phyloP scores from a whole-genome alignment of 2,888 invertebrate genomes.

The Odontomyia ornata region DNA sequence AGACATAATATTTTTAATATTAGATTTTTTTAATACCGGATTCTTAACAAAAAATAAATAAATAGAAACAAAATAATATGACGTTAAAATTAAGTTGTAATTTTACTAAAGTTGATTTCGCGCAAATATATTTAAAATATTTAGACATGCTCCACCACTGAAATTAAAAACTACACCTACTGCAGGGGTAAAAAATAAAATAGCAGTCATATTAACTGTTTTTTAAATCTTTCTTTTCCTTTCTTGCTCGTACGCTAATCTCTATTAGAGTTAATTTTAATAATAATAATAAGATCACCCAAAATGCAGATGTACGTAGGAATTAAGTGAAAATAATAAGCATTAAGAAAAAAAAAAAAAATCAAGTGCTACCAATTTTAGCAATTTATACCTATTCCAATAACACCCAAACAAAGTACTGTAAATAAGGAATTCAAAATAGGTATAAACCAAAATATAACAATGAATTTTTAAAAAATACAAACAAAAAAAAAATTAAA shows the following conservation, averaged over 20 bases:
- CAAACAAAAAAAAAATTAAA: too few relatives aligned
- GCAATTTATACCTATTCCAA: slow-evolving; percentile 43
- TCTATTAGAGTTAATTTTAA: too few relatives aligned
- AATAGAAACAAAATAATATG: not conserved
- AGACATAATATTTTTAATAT: slow-evolving; percentile 3
- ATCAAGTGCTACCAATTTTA: slow-evolving; percentile 45
- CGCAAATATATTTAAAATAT: not conserved
- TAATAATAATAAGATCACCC: too few relatives aligned
- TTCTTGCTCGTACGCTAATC: too few relatives aligned
- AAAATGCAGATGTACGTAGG: not conserved
- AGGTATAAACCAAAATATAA: slow-evolving; percentile 37
- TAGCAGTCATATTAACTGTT: slow-evolving; percentile 4
- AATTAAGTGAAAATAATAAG: slow-evolving; percentile 5
- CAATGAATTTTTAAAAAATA: not conserved
- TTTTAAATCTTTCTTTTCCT: not conserved
- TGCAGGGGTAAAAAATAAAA: slow-evolving; percentile 34
- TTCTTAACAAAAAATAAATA: not conserved
- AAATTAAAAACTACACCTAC: not conserved
- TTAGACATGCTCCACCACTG: not conserved
- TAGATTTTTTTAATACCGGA: slow-evolving; percentile 2
- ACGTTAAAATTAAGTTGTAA: not conserved
- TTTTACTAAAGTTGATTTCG: not conserved
- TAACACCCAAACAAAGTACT: slow-evolving; percentile 17
- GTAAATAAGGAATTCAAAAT: slow-evolving; percentile 41
- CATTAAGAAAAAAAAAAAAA: slow-evolving; percentile 9